Base-by-base conservation (phyloP, 2,888 invertebrate genomes). In the Andrena chrysosceles region DNA sequence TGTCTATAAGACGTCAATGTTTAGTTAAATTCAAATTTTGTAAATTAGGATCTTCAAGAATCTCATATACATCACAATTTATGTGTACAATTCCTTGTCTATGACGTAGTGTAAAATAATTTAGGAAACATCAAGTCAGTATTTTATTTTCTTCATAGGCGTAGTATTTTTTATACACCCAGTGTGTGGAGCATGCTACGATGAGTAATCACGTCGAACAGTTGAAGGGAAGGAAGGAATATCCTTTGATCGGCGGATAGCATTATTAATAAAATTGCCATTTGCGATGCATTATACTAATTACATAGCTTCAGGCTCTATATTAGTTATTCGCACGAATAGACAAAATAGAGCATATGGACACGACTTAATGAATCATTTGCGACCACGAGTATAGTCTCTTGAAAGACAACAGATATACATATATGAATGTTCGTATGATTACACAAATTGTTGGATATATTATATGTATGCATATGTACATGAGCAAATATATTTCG, bases 371-470 rank as follows among this genome's bases (percentile, higher is more conserved):
- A 49, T 2, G 67, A 49, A 67, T 59, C 3, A 20, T n/a, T 23
- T 59, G n/a, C 23, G n/a, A 63, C 26, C 4, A 60, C 10, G 16
- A 31, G 48, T 13, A 26, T 13, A 26, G n/a, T 33, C 31, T 33
- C 33, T 63, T 52, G 33, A n/a, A 52, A 2, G 31, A 10, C 6
- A 60, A 48, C 10, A 49, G 23, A 31, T 6, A 48, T 74, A 20
- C 5, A 2, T 42, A 26, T 20, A 54, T 54, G 26, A 48, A 67
- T 29, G 20, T 31, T 52, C 23, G 23, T 33, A 31, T 20, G 20
- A 23, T 4, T 49, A 72, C 52, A 35, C 35, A 35, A 29, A 71
- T 63, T 26, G 68, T 69, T 54, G 63, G 31, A 35, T 64, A 54
- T 72, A 56, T 63, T 68, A 56, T 68, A 33, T 48, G 33, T 59